Base-by-base conservation (phyloP, 2,888 invertebrate genomes). In the Actias luna region DNA sequence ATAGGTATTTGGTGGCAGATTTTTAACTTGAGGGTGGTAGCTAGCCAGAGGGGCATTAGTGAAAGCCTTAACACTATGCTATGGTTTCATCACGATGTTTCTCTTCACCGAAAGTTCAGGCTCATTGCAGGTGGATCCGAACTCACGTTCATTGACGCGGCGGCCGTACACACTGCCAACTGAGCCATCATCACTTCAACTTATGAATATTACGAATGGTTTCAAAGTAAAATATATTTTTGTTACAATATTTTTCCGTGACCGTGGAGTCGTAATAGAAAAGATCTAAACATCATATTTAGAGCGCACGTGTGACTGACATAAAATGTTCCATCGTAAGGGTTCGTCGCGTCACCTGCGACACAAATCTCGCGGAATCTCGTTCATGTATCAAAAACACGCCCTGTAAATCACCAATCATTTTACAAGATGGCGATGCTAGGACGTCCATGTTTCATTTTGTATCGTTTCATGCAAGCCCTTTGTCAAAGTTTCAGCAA, bases 361-460 rank as follows among this genome's bases (percentile, higher is more conserved):
- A 72, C 77, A 75, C 80, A 80, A 82, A 84, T 85, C 78, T 76
- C 74, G 68, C 75, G 77, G 79, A 82, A 83, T 84, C 79, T 76
- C 74, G 68, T 75, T 77, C 80, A 76, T 84, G 83, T 82, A 85
- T 84, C 86, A 87, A 83, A 85, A 80, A 77, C 78, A 76, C 67
- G 72, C 70, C 72, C 74, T 79, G 79, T 87, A 86, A 84, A 86
- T 88, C 87, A 85, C 82, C 78, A 85, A 88, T 84, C 82, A 87
- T 87, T 86, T 86, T 81, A 79, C 80, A 73, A 73, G 76, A 82
- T 77, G 78, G 80, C 80, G 83, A 83, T 82, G 81, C 80, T 78
- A 76, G 78, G 78, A 74, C 78, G 73, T 68, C 77, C 83, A 85
- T 85, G 84, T 84, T 82, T 88, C 83, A 85, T 72, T 72, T 72